These are phyloP conservation scores for Sebastes jordani DNA, from an alignment of 2,797 vertebrate genomes.

Conservation along the genomic window DNA sequence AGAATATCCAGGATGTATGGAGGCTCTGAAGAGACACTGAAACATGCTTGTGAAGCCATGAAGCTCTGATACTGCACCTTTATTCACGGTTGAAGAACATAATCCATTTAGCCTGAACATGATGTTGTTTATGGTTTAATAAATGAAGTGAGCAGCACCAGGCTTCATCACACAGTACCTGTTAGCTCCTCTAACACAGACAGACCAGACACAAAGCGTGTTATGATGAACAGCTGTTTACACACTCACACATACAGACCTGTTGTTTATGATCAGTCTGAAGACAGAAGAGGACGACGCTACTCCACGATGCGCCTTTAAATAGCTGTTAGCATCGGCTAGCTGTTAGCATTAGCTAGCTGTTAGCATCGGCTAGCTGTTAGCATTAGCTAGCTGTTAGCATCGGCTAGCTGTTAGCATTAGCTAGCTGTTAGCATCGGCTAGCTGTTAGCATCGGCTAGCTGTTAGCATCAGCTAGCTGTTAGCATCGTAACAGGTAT, in stretches of 20 bases:
- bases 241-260: conserved; percentile 10
- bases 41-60: too few species aligned
- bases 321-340: neutral
- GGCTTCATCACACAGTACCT: neutral
- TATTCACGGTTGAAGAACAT: neutral
- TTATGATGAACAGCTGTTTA: rapidly evolving
- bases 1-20: neutral
- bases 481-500: conserved; percentile 26
- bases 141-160: neutral
- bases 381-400: conserved; percentile 27
- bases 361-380: conserved; percentile 23
- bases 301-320: neutral
- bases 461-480: neutral
- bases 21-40: neutral
- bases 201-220: too few species aligned
- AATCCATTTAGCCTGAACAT: neutral
- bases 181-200: neutral
- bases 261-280: neutral
- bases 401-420: neutral
- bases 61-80: too few species aligned
- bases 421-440: conserved; percentile 7
- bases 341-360: neutral
- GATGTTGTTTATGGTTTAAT: neutral
- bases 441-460: conserved; percentile 19
- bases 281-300: neutral